phyloP scores from a whole-genome alignment of 2,113 vertebrate genomes.

The Hemicordylus capensis region DNA sequence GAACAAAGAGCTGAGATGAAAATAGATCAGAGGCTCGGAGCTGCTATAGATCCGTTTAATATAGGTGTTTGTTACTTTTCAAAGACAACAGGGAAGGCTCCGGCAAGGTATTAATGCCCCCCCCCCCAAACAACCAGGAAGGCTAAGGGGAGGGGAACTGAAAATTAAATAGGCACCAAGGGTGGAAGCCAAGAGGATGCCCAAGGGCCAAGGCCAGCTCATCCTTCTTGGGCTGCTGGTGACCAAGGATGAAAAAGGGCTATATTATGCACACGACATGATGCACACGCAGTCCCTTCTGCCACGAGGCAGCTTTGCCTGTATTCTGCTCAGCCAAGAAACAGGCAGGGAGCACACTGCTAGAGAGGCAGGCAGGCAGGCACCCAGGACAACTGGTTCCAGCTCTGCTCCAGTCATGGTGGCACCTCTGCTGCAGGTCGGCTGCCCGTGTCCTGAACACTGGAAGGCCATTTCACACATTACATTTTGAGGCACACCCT shows the following conservation, averaged over 20 bases:
- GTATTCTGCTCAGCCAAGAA: background rate
- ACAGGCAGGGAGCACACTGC: background rate
- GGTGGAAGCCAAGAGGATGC: background rate
- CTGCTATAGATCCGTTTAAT: constrained; percentile 21
- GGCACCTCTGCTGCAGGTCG: background rate
- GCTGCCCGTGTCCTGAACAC: background rate
- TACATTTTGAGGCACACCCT: background rate
- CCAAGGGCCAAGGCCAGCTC: background rate
- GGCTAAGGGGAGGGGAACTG: background rate
- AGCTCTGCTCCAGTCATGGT: background rate
- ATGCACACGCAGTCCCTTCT: background rate
- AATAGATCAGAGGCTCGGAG: constrained; percentile 57
- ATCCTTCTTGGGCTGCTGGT: background rate
- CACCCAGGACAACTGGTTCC: background rate
- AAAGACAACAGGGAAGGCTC: constrained; percentile 16
- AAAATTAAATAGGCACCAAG: background rate
- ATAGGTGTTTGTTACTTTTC: constrained; percentile 11
- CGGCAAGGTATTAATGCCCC: background rate
- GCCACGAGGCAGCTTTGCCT: background rate
- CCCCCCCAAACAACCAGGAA: background rate
- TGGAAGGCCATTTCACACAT: background rate
- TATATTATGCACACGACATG: background rate
- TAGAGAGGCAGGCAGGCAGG: background rate
- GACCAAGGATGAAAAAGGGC: background rate
- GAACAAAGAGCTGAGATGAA: constrained; percentile 57